Evolutionary conservation across 2,797 vertebrate genomes (phyloP), one percentile per base, ranked within the genome.

Genomic region (Acanthornis magna): DNA sequence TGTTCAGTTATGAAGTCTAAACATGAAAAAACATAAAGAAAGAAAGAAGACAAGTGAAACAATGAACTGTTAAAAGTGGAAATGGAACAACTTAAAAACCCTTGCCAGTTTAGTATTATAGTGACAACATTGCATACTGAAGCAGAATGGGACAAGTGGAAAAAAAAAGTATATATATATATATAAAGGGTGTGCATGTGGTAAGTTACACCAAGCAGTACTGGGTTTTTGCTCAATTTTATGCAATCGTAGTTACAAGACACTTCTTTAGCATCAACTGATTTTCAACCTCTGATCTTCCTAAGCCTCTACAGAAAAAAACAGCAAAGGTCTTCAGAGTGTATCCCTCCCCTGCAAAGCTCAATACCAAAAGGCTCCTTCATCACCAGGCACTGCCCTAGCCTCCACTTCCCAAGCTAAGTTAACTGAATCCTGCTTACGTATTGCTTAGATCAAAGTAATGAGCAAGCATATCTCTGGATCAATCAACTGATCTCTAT

Each of bases 21-120:
- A 97, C 93, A 84, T 90, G 91, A 96, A 95, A 91, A 93, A 95
- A 93, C 95, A 95, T 42, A 78, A 85, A 94, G 87, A 79, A 93
- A 78, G 89, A 78, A 92, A 96, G 86, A 96, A 96, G 96, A 97
- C 89, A 93, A 96, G 95, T 97, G 95, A 97, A 97, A 97, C 96
- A 93, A 96, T 94, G 92, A 97, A 96, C 84, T 96, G 97, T 98
- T 98, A 98, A 91, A 95, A 97, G 97, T 97, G 96, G 93, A 97
- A 97, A 98, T 97, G 97, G 93, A 97, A 97, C 62, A 48, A 97
- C 94, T 95, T 95, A 95, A 97, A 96, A 97, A 95, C 89, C 85
- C 94, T 97, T 97, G 97, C 97, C 97, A 97, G 97, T 97, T 98
- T 97, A 97, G 98, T 94, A 96, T 97, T 96, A 95, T 9, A 95